phyloP scores from a whole-genome alignment of 2,797 vertebrate species.

The Falco naumanni region DNA sequence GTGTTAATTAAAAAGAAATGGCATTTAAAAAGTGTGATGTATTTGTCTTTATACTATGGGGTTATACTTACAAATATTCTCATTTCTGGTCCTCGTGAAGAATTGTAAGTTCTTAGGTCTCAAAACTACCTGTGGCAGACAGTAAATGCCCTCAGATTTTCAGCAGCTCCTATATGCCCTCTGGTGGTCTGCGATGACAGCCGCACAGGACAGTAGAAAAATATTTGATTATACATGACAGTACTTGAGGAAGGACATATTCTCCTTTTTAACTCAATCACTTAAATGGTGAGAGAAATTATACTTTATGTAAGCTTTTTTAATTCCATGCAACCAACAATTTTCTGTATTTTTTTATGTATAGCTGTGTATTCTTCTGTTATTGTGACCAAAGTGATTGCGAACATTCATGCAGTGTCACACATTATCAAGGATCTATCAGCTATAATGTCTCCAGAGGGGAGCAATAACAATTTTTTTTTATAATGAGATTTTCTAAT shows the following conservation, averaged over 20 bases:
- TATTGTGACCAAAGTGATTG: not conserved
- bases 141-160: not conserved
- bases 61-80: not conserved
- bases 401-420: not conserved
- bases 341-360: not conserved
- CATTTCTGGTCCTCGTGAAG: not conserved
- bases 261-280: not conserved
- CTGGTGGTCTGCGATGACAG: conserved; percentile 17
- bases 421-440: not conserved
- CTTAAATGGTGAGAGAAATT: not conserved
- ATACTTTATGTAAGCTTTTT: not conserved
- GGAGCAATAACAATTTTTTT: not conserved
- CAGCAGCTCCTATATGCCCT: conserved; percentile 9
- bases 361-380: not conserved
- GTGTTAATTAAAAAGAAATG: not conserved
- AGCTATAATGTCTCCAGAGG: not conserved
- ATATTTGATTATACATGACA: not conserved
- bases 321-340: not conserved
- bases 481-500: not conserved
- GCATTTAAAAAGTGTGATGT: not conserved
- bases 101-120: not conserved
- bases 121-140: not conserved
- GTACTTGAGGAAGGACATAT: not conserved
- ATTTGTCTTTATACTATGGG: not conserved
- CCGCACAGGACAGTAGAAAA: not conserved